Base-by-base conservation (phyloP, 1,140 invertebrate genomes). In the Mercenaria mercenaria region DNA sequence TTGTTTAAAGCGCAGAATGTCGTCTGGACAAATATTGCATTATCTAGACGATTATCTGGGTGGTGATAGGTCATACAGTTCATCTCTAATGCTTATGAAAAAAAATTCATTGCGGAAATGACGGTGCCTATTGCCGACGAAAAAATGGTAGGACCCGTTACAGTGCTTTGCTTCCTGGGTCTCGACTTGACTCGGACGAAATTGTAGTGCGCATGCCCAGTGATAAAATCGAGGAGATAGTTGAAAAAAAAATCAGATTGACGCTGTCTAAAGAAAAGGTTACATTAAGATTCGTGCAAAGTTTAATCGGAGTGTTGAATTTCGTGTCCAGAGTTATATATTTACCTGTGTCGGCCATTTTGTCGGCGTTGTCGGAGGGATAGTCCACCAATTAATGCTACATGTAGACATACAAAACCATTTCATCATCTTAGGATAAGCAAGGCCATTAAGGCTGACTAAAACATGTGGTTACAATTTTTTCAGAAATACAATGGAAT, bases 391-490 rank as follows among this genome's bases (percentile, higher is more conserved):
- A 41, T 74, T 15, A 81, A 59, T 26, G 13, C 80, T 29, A 74
- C 69, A 11, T 72, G 83, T 20, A 37, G 87, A 0, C 56, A 90
- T 6, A 88, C 88, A 29, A 89, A 80, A 41, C 20, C 84, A 56
- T 39, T 87, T 77, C 74, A 93, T n/a, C n/a, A n/a, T n/a, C n/a
- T n/a, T n/a, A n/a, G n/a, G n/a, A n/a, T n/a, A n/a, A n/a, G n/a
- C n/a, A n/a, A n/a, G n/a, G n/a, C n/a, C n/a, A n/a, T n/a, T n/a
- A n/a, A n/a, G n/a, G n/a, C n/a, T n/a, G n/a, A 90, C 37, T 15
- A 91, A 4, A 0, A 59, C 11, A 89, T 91, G 80, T 91, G 88
- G 90, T 43, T 74, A 23, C 0, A 43, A 32, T 91, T 91, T 83
- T 72, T 91, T 13, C 18, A 76, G n/a, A 15, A 88, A 15, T n/a